Evolutionary conservation across 37 sponge, comb jelly and placozoan species (phyloP), one percentile per base, ranked within the genome.

Genomic region (Mnemiopsis leidyi): DNA sequence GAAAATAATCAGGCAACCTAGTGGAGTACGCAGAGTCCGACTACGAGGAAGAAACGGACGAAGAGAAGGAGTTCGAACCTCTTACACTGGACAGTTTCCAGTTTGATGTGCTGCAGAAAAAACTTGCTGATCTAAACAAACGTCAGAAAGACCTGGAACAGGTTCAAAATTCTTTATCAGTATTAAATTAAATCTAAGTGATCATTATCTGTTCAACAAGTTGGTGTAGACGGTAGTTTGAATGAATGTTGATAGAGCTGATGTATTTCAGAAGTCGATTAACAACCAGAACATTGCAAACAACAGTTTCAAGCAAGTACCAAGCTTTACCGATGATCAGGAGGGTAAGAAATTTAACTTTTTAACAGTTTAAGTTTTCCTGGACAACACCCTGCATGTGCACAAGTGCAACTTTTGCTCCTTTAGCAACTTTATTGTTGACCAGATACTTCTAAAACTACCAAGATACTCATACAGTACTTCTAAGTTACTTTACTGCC

Each of bases 231-330:
- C n/a, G n/a, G n/a, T n/a, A n/a, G n/a, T n/a, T n/a, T n/a, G n/a
- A n/a, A n/a, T n/a, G n/a, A n/a, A n/a, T n/a, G n/a, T n/a, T n/a
- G n/a, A n/a, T n/a, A n/a, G n/a, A n/a, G n/a, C n/a, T n/a, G n/a
- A 23, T 35, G 38, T 2, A 36, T 85, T 85, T 85, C 90, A 85
- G 90, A 85, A 85, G 61, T 85, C 90, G 39, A 85, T 39, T 16
- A 38, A 33, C 1, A 85, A 85, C 39, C 90, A 85, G 29, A 40
- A 85, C 61, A 85, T 40, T n/a, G 90, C 90, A 23, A 85, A 85
- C 90, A 38, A 37, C 30, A 85, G 90, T 39, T 85, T 85, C 61
- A 28, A 77, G 79, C 26, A 77, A 16, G 34, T 32, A 5, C 5
- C 5, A 5, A 48, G 5, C 5, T 48, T 13, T 18, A 18, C 61